Percentiles rank a stretch among this genome's conserved stretches.
Conservation (phyloP, 1,140 invertebrate species). For the Nomia melanderi region DNA sequence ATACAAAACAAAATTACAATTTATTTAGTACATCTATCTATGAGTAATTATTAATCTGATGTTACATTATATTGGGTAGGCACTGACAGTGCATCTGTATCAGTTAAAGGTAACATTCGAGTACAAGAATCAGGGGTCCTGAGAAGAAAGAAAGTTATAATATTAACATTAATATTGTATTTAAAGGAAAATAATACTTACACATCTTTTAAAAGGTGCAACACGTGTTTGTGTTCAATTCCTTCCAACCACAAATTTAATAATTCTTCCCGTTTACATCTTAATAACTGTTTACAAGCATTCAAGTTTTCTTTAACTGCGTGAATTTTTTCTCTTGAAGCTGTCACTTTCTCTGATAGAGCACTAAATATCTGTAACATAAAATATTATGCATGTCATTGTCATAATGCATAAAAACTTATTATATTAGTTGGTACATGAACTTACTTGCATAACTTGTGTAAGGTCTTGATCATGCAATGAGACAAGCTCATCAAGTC, state of each 20-base stretch:
- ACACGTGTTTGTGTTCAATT: conserved; percentile 94
- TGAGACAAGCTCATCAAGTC: conserved; percentile 93
- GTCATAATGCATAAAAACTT: background rate
- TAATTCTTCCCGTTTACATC: conserved; percentile 95
- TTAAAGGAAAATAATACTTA: conserved; percentile 76
- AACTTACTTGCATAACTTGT: conserved; percentile 89
- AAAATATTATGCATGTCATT: conserved; percentile 27
- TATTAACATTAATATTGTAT: background rate
- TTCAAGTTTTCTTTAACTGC: conserved; percentile 94
- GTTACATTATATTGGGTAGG: conserved; percentile 24
- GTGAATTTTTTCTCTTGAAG: conserved; percentile 90
- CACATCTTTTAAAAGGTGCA: conserved; percentile 94
- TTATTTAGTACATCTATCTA: conserved; percentile 17
- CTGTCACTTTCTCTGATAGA: conserved; percentile 89
- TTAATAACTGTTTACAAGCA: conserved; percentile 93
- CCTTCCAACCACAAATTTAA: conserved; percentile 96
- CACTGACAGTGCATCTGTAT: conserved; percentile 39
- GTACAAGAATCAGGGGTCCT: conserved; percentile 49
- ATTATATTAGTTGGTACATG: background rate
- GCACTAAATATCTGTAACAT: conserved; percentile 87
- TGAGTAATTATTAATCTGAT: conserved; percentile 36
- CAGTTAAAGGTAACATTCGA: conserved; percentile 47
- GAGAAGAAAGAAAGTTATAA: background rate
- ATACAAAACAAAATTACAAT: conserved; percentile 34
- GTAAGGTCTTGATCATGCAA: conserved; percentile 93